Evolutionary conservation across 2,797 vertebrate genomes (phyloP).

Genomic region (Eospalax fontanierii): DNA sequence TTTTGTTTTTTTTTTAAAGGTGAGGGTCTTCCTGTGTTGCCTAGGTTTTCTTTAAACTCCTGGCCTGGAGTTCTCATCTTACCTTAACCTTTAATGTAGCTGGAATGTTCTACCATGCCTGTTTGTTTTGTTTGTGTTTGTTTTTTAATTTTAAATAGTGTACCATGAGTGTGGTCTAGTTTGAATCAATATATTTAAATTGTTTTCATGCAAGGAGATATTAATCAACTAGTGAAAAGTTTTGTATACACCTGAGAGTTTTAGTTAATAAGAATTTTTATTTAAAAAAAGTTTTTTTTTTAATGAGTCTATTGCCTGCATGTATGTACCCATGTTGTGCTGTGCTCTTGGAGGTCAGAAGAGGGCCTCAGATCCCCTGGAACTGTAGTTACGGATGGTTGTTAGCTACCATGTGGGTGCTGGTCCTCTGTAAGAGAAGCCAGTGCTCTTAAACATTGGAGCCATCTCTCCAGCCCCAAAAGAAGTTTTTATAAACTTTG

Average conservation of each 20-base stretch:
- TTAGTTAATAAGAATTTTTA: slow-evolving; percentile 4
- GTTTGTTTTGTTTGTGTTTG: neutral
- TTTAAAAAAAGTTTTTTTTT: neutral
- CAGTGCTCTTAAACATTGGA: no score
- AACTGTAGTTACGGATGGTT: no score
- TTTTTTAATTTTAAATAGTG: slow-evolving; percentile 53
- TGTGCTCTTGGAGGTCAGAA: no score
- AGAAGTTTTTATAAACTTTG: neutral
- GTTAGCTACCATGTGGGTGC: no score
- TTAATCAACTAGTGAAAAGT: neutral
- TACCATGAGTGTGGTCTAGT: neutral
- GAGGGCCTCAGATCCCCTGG: no score
- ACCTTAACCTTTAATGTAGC: neutral
- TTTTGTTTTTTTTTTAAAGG: neutral
- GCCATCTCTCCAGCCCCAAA: no score
- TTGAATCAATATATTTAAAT: slow-evolving; percentile 21
- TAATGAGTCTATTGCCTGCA: no score
- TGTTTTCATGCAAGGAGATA: neutral
- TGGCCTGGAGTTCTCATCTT: neutral
- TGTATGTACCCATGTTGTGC: no score
- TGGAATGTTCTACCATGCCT: neutral
- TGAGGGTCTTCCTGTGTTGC: neutral
- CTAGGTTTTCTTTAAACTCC: neutral
- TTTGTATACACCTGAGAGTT: neutral
- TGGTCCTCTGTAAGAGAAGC: no score